Conservation (phyloP, 2,797 vertebrate species). For the Pterois miles region DNA sequence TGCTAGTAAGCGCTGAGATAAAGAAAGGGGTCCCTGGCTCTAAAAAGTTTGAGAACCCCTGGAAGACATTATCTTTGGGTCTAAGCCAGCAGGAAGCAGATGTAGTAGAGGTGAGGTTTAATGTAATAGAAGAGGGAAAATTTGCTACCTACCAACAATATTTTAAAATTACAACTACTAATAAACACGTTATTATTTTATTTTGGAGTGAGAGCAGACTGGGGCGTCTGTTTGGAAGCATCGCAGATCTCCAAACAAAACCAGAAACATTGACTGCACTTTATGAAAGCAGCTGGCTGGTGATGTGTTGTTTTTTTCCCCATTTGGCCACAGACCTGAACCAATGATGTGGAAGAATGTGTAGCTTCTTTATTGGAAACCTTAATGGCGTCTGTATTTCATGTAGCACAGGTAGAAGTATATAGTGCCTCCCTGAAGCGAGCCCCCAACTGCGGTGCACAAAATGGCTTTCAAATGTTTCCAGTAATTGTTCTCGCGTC, state of each 20-base stretch:
- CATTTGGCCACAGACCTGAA: constrained; percentile 11
- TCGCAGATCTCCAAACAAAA: neutral
- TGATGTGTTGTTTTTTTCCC: neutral
- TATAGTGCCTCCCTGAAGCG: constrained; percentile 18
- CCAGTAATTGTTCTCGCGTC: constrained; percentile 45
- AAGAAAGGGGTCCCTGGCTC: no score
- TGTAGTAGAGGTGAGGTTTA: neutral
- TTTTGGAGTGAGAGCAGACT: neutral
- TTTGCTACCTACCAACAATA: neutral
- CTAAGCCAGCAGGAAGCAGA: neutral
- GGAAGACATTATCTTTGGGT: no score
- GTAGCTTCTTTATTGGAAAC: constrained; percentile 21
- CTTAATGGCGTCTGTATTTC: constrained; percentile 37
- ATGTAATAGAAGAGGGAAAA: neutral
- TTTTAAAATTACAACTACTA: neutral
- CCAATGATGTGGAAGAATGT: constrained; percentile 31
- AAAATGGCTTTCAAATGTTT: constrained; percentile 43
- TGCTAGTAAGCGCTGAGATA: no score
- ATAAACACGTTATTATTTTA: neutral
- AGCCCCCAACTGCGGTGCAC: constrained; percentile 36
- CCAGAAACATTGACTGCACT: neutral
- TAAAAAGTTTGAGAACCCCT: no score
- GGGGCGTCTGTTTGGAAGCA: neutral
- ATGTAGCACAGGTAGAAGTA: constrained; percentile 15
- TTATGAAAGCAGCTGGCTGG: neutral